These are phyloP conservation scores for Silurus meridionalis DNA, from an alignment of 2,113 vertebrate genomes.

Conservation along the genomic window DNA sequence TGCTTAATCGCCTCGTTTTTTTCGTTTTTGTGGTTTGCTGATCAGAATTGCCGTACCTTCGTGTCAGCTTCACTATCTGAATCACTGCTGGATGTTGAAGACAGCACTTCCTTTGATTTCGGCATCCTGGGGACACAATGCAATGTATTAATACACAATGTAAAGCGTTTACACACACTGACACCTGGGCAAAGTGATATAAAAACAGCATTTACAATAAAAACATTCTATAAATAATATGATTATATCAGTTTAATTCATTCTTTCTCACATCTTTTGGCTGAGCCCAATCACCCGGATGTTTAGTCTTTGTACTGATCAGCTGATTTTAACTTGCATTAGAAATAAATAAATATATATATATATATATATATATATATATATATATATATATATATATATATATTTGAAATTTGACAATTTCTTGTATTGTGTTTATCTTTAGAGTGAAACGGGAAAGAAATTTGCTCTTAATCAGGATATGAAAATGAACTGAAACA, in stretches of 20 bases:
- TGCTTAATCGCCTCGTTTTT: too few species aligned
- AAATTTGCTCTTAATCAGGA: not conserved
- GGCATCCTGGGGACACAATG: conserved; percentile 77
- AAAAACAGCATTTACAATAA: not conserved
- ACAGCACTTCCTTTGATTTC: conserved; percentile 88
- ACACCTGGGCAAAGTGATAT: too few species aligned
- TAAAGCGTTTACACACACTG: not conserved
- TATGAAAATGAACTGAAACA: not conserved
- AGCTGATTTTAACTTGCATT: not conserved
- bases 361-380: not conserved
- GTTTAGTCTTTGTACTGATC: not conserved
- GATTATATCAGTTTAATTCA: not conserved
- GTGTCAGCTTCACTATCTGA: conserved; percentile 85
- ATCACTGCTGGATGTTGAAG: conserved; percentile 81
- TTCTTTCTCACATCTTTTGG: not conserved
- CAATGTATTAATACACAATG: not conserved
- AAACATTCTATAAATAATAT: not conserved
- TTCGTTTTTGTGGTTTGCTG: not conserved
- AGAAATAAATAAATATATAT: not conserved
- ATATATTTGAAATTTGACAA: not conserved
- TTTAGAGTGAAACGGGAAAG: not conserved
- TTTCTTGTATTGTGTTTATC: not conserved
- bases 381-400: not conserved
- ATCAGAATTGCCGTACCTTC: conserved; percentile 70
- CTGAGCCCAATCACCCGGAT: not conserved